Evolutionary conservation across 2,797 vertebrate species (phyloP).

Genomic region (Mormyrops boulengeri): DNA sequence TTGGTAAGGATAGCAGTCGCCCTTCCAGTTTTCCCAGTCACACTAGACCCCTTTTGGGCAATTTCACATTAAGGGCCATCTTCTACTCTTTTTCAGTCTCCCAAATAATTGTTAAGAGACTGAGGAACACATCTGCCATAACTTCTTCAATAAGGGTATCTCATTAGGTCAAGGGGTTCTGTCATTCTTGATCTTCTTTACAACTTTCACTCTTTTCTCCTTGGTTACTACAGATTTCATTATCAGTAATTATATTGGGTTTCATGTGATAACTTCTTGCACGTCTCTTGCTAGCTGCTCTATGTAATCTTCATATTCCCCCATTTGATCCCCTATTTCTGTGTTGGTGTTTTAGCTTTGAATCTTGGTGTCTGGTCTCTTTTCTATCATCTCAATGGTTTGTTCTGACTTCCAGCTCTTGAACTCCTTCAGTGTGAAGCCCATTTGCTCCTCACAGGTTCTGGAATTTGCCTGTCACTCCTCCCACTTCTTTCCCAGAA

Average conservation of each 20-base stretch:
- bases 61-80: neutral
- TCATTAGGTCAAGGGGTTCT: neutral
- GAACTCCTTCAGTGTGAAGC: neutral
- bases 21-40: neutral
- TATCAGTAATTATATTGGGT: neutral
- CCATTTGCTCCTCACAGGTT: neutral
- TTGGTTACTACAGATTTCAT: neutral
- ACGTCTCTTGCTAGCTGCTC: neutral
- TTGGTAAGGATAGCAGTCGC: neutral
- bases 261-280: neutral
- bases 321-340: neutral
- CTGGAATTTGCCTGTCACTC: neutral
- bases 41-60: neutral
- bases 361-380: neutral
- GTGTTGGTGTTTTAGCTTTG: neutral
- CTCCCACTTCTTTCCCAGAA: neutral
- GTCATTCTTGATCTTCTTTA: neutral
- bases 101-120: neutral
- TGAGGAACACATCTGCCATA: neutral
- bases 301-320: neutral
- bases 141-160: neutral
- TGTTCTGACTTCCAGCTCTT: neutral
- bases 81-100: neutral
- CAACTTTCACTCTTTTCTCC: neutral
- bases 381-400: neutral